These are phyloP conservation scores for Mycalesis mineus DNA, from an alignment of 2,888 invertebrate species.

Conservation along the genomic window DNA sequence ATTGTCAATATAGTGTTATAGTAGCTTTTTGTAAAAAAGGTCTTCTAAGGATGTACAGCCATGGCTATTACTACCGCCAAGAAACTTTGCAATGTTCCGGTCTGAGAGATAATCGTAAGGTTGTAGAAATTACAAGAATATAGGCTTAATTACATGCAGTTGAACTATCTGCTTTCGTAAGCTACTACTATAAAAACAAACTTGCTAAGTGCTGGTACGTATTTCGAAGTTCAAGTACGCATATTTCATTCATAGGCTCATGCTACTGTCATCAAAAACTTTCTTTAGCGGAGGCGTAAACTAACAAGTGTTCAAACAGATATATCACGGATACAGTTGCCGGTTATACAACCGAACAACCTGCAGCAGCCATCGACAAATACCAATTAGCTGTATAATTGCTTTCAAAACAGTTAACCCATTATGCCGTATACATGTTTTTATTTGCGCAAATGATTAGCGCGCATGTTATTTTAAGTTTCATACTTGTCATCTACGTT, in stretches of 20 bases:
- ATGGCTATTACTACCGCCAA: too few species aligned
- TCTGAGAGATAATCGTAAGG: too few species aligned
- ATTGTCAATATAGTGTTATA: too few species aligned
- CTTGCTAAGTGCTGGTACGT: too few species aligned
- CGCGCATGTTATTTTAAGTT: conserved; percentile 23
- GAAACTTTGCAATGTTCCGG: too few species aligned
- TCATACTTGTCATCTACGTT: conserved; percentile 17
- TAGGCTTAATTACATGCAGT: too few species aligned
- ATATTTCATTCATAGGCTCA: background rate
- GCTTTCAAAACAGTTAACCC: conserved; percentile 29
- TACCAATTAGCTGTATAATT: conserved; percentile 30
- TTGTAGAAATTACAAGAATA: too few species aligned
- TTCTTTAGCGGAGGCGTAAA: conserved; percentile 21
- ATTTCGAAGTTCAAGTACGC: background rate
- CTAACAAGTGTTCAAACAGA: conserved; percentile 20
- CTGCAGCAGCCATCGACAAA: conserved; percentile 26
- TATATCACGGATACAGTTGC: conserved; percentile 15
- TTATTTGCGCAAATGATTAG: conserved; percentile 27
- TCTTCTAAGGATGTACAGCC: too few species aligned
- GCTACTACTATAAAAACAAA: too few species aligned
- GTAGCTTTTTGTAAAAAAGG: too few species aligned
- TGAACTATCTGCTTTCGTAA: too few species aligned
- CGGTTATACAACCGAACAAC: conserved; percentile 16
- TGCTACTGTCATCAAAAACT: conserved; percentile 6
- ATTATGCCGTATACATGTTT: conserved; percentile 19